Evolutionary conservation across 1,140 invertebrate species (phyloP), one percentile per base, ranked within the genome.

Genomic region (Neomicropteryx cornuta): DNA sequence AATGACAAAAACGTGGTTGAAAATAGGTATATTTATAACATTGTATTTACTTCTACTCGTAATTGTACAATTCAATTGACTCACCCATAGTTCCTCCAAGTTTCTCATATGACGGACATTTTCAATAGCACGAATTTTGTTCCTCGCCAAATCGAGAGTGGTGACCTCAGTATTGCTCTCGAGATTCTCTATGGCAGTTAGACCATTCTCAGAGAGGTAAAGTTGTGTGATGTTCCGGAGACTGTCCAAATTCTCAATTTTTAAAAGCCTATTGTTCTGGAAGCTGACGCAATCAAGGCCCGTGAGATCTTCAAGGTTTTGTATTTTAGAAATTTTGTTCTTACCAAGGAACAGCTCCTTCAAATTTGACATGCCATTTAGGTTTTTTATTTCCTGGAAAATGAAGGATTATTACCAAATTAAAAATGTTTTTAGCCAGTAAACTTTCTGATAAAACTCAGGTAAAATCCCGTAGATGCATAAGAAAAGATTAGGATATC

Each of bases 1-100:
- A n/a, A n/a, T n/a, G n/a, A n/a, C n/a, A n/a, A n/a, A n/a, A n/a
- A n/a, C n/a, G n/a, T n/a, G n/a, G n/a, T n/a, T n/a, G n/a, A n/a
- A n/a, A n/a, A n/a, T n/a, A n/a, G n/a, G n/a, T n/a, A n/a, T n/a
- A n/a, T n/a, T n/a, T n/a, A n/a, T n/a, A n/a, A n/a, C n/a, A n/a
- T n/a, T n/a, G n/a, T n/a, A n/a, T n/a, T n/a, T n/a, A n/a, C n/a
- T n/a, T n/a, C n/a, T n/a, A n/a, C n/a, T n/a, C n/a, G n/a, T n/a
- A n/a, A n/a, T n/a, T n/a, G n/a, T n/a, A n/a, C n/a, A n/a, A n/a
- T n/a, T n/a, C n/a, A 32, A 14, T 17, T 16, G 27, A 63, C 65
- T 72, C 73, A 93, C 88, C 95, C 96, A 99, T 55, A 99, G 79
- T 60, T 98, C 94, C 57, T 90, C 79, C 24, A 99, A 66, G 20